These are phyloP conservation scores for Solen grandis DNA, from an alignment of 1,140 invertebrate genomes.

Conservation along the genomic window DNA sequence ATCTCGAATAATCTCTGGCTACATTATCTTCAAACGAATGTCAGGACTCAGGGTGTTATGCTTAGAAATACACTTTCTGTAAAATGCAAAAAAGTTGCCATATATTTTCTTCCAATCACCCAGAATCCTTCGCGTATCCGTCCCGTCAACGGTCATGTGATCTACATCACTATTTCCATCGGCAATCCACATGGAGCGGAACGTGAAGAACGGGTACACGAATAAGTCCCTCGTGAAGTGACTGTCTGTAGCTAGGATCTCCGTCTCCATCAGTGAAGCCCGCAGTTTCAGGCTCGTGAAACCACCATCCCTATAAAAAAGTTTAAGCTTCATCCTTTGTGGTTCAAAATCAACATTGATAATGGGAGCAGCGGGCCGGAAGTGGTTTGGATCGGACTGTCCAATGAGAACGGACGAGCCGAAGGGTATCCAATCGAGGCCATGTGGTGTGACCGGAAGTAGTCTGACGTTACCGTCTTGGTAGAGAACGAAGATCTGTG, in stretches of 20 bases:
- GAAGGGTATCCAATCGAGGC: conserved; percentile 73
- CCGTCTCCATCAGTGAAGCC: conserved; percentile 53
- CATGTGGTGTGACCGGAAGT: conserved; percentile 65
- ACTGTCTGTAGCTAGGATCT: conserved; percentile 45
- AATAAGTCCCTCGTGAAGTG: conserved; percentile 22
- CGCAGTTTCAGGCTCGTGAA: conserved; percentile 45
- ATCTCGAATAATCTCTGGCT: too few relatives aligned
- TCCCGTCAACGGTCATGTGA: conserved; percentile 62
- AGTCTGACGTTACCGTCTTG: conserved; percentile 69
- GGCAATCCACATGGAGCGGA: conserved; percentile 69
- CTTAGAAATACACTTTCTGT: conserved; percentile 68
- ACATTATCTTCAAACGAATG: conserved; percentile 60
- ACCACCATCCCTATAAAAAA: conserved; percentile 61
- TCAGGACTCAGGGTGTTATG: conserved; percentile 71
- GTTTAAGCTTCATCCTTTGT: conserved; percentile 31
- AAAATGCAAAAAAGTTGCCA: conserved; percentile 65
- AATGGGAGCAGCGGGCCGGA: conserved; percentile 62
- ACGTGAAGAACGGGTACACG: conserved; percentile 61
- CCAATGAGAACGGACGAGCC: conserved; percentile 71
- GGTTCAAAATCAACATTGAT: conserved; percentile 54
- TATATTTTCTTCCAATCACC: conserved; percentile 39
- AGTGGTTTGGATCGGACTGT: conserved; percentile 45
- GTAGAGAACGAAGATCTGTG: conserved; percentile 69
- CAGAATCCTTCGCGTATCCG: conserved; percentile 38
- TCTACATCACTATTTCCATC: conserved; percentile 69